Evolutionary conservation across 2,888 invertebrate species (phyloP), one percentile per base, ranked within the genome.

Genomic region (Leptarthrus brevirostris): DNA sequence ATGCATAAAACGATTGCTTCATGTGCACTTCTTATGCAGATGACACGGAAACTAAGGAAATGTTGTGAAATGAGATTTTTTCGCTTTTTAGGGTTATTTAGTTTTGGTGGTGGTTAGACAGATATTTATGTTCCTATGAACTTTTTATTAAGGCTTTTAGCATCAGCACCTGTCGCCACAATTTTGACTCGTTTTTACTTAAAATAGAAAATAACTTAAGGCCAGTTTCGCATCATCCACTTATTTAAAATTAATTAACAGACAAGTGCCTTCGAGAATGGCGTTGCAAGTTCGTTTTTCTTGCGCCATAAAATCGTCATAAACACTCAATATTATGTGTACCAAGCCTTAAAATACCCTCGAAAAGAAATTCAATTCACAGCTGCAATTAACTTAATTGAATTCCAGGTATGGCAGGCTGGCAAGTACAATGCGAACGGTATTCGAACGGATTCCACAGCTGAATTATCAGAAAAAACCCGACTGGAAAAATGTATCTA

Each of bases 401-500:
- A 61, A 61, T 61, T 61, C 61, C 61, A 5, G 26, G 61, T 36
- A 61, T 61, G 20, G 36, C 61, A 61, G 36, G 22, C n/a, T n/a
- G n/a, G n/a, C n/a, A n/a, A 36, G 40, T 4, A 44, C 34, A 34
- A 40, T 20, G 18, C 40, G 22, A 40, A 61, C 18, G 34, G 58
- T 10, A 61, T 61, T 61, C 36, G 18, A 36, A 18, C 20, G n/a
- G 22, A 61, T 61, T 36, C 61, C 61, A 36, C 10, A 18, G 20
- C 40, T 18, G 40, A 61, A 36, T 61, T 61, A 61, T 61, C 36
- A 61, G 61, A n/a, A 61, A 61, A 61, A 61, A 61, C 61, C 30
- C 30, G 30, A 6, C 18, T n/a, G 40, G 18, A 61, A 40, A 61
- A 61, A 40, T 61, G 61, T 36, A 36, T 61, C 58, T 58, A 34